Percentiles rank a stretch among this genome's conserved stretches.
Conservation (phyloP, 2,113 vertebrate genomes). For the Callipepla squamata region DNA sequence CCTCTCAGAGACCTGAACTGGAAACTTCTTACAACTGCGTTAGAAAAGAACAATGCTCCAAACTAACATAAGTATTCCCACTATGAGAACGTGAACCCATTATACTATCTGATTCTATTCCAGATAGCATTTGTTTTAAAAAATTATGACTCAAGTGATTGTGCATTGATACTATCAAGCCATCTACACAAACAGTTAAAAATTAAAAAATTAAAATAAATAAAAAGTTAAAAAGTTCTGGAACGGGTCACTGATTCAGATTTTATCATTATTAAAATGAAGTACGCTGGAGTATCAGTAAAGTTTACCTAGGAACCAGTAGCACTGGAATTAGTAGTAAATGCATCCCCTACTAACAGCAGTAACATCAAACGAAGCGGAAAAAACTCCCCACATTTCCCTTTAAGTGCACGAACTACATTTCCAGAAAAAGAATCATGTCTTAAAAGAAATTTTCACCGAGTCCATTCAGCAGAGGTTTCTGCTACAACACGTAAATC, state of each 20-base stretch:
- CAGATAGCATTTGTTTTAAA: background rate
- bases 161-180: accelerated
- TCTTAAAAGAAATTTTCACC: background rate
- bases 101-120: background rate
- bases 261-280: background rate
- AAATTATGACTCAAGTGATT: background rate
- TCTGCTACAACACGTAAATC: background rate
- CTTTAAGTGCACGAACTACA: background rate
- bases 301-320: background rate
- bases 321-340: background rate
- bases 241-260: accelerated
- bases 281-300: accelerated
- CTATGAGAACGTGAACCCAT: accelerated
- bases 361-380: background rate
- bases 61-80: accelerated
- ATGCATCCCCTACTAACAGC: background rate
- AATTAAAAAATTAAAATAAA: background rate
- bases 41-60: background rate
- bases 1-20: accelerated
- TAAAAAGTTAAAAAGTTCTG: background rate
- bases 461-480: background rate
- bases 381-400: background rate
- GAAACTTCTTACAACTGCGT: background rate
- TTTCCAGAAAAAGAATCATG: background rate
- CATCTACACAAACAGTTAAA: background rate